These are phyloP conservation scores for Tipula vernalis DNA, from an alignment of 2,888 invertebrate genomes.

Conservation along the genomic window DNA sequence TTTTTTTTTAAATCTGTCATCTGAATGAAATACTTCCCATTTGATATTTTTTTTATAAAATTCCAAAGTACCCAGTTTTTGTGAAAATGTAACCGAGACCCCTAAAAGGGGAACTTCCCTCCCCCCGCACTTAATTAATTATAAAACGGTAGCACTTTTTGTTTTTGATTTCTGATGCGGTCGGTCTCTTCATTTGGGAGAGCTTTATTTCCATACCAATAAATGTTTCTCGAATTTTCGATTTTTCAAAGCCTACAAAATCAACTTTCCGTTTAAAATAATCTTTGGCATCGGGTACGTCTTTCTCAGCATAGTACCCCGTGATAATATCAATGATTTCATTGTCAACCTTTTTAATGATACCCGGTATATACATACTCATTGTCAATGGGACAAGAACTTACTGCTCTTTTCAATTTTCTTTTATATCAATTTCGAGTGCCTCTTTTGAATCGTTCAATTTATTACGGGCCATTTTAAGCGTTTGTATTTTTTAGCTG, in stretches of 20 bases:
- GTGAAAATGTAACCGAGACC: too few species aligned
- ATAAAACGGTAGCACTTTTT: not conserved
- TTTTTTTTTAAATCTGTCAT: too few species aligned
- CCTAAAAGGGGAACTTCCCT: too few species aligned
- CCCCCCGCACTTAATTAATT: too few species aligned
- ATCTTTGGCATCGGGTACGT: conserved; percentile 69
- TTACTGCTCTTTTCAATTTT: conserved; percentile 64
- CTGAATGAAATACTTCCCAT: too few species aligned
- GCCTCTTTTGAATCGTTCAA: conserved; percentile 80
- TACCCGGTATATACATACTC: conserved; percentile 95
- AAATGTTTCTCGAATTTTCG: conserved; percentile 64
- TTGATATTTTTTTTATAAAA: too few species aligned
- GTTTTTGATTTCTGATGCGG: not conserved
- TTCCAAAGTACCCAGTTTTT: too few species aligned
- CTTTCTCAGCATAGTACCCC: conserved; percentile 91
- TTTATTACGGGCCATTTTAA: conserved; percentile 83
- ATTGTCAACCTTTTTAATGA: conserved; percentile 67
- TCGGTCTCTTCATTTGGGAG: conserved; percentile 13
- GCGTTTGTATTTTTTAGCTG: too few species aligned
- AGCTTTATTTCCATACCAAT: conserved; percentile 65
- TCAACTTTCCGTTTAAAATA: conserved; percentile 86
- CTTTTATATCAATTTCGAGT: conserved; percentile 64
- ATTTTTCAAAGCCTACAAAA: conserved; percentile 79
- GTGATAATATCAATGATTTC: conserved; percentile 94
- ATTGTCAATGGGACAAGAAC: conserved; percentile 90